phyloP scores from a whole-genome alignment of 2,797 vertebrate species.

The Poecile montanus region DNA sequence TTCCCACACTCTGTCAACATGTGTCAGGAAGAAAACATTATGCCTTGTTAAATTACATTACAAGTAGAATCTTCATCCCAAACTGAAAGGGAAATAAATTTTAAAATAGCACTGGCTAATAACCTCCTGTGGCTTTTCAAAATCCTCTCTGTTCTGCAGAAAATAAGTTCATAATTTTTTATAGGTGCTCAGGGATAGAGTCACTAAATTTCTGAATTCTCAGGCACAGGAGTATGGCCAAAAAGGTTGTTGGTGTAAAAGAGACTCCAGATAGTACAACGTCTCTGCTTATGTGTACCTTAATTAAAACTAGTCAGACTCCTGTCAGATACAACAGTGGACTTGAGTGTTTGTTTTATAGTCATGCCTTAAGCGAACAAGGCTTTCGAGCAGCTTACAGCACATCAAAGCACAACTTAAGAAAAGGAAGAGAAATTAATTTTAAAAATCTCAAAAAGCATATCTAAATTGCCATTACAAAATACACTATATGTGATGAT shows the following conservation, averaged over 20 bases:
- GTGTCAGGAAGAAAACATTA: conserved; percentile 59
- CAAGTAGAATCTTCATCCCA: neutral
- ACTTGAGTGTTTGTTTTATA: neutral
- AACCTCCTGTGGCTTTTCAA: conserved; percentile 42
- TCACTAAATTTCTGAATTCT: neutral
- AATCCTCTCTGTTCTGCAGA: conserved; percentile 28
- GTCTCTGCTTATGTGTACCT: neutral
- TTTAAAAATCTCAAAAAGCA: neutral
- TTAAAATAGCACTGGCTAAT: conserved; percentile 45
- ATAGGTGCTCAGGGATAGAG: neutral
- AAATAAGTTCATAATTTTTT: conserved; percentile 39
- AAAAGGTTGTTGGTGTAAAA: neutral
- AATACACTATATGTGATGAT: neutral
- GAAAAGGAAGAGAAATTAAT: neutral
- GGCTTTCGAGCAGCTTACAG: neutral
- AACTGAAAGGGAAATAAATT: conserved; percentile 64
- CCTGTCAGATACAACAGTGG: neutral
- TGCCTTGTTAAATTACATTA: conserved; percentile 56
- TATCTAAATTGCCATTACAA: neutral
- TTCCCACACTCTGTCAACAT: conserved; percentile 21
- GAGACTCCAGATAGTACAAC: neutral
- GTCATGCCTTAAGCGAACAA: neutral
- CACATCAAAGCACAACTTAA: neutral
- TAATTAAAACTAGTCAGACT: neutral
- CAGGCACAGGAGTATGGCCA: neutral